Percentiles rank a stretch among this genome's conserved stretches.
phyloP scores from a whole-genome alignment of 1,140 invertebrate species.

The Colletes latitarsis region DNA sequence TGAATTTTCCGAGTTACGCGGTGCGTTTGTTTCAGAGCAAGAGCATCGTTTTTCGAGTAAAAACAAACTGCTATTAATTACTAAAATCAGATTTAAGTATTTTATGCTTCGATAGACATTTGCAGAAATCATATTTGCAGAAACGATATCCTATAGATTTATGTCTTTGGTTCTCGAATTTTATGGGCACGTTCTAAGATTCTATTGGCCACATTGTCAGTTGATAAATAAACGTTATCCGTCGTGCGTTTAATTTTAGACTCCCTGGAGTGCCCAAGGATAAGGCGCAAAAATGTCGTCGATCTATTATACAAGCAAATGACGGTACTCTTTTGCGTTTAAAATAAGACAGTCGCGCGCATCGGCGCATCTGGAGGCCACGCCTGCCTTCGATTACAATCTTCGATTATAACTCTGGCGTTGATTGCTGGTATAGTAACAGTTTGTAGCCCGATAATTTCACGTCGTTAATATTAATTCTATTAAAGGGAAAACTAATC shows the following conservation, averaged over 20 bases:
- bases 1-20: too few species aligned
- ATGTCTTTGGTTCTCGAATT: too few species aligned
- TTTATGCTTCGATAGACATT: too few species aligned
- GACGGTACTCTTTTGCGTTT: conserved; percentile 14
- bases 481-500: conserved; percentile 14
- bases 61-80: too few species aligned
- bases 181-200: neutral
- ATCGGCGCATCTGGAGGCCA: neutral
- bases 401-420: conserved; percentile 11
- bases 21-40: too few species aligned
- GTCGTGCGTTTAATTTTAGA: conserved; percentile 1
- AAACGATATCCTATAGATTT: too few species aligned
- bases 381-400: conserved; percentile 12
- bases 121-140: too few species aligned
- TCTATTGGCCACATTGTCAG: neutral
- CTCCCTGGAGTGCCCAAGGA: conserved; percentile 6
- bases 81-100: too few species aligned
- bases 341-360: neutral
- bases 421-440: neutral
- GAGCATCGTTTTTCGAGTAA: too few species aligned
- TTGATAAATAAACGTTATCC: conserved; percentile 9
- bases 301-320: conserved; percentile 24
- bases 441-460: conserved; percentile 17
- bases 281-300: conserved; percentile 10
- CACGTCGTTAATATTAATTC: conserved; percentile 25